Base-by-base conservation (phyloP, 2,888 invertebrate genomes). In the Prostheceraeus crozeri region DNA sequence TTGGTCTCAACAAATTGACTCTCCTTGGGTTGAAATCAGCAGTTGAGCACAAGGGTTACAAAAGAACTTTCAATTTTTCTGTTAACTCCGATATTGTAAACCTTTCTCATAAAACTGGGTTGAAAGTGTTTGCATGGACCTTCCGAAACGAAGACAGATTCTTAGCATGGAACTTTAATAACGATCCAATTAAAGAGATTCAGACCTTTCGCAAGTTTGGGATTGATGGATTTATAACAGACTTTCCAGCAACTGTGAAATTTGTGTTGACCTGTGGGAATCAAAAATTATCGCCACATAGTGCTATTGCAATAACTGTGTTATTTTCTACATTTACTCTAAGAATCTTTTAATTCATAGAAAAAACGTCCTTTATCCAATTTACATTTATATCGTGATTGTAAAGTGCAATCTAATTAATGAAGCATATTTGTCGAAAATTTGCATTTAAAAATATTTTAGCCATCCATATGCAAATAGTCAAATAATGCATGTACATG, bases 191-290 rank as follows among this genome's bases (percentile, higher is more conserved):
- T 3, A n/a, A 14, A n/a, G 53, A 53, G 8, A n/a, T 36, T 14
- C n/a, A 53, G n/a, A n/a, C 31, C 27, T 53, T 30, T 25, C 19
- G 19, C 35, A 19, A 53, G 3, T 19, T 65, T 25, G 60, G 61
- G n/a, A 54, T 66, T n/a, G 67, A 68, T 54, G 68, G 67, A 3
- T 52, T 62, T 35, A 67, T 68, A 36, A 67, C 65, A 8, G 68
- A 68, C 56, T 68, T 67, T 53, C 66, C 68, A 11, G 52, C 56
- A 33, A 14, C 48, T 52, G n/a, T 54, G n/a, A 54, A 23, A 40
- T 40, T n/a, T n/a, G n/a, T n/a, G n/a, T n/a, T n/a, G n/a, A n/a
- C n/a, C n/a, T n/a, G n/a, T n/a, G n/a, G n/a, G n/a, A n/a, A n/a
- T n/a, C n/a, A n/a, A n/a, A n/a, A n/a, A n/a, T n/a, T n/a, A n/a